Evolutionary conservation across 2,113 vertebrate species (phyloP), one percentile per base, ranked within the genome.

Genomic region (Malurus melanocephalus): DNA sequence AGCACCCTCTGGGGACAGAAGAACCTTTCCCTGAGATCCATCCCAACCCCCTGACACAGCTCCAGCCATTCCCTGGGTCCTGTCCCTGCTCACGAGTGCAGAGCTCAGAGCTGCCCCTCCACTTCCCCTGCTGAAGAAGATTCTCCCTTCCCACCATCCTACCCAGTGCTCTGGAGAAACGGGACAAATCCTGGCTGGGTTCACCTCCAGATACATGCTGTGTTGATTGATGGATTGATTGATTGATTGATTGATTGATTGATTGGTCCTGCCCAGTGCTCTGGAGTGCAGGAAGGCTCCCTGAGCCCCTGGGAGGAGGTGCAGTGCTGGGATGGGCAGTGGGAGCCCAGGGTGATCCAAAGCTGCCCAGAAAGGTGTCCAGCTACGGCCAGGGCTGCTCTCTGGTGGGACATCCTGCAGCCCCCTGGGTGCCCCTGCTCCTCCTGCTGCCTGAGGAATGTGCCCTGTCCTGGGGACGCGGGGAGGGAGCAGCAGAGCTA

Each of bases 31-130:
- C 56, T 21, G 2, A 46, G 0, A 1, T 30, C 23, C 38, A 11
- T 0, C 19, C n/a, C 5, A 1, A 45, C 0, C 28, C 30, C 45
- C 76, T 66, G 40, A 0, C 52, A 0, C 27, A 73, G 16, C 45
- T 45, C 18, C 67, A 59, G 67, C 27, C 3, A 0, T n/a, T 38
- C 67, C 43, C 85, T 59, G 18, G 17, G 3, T 5, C 0, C 57
- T 64, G 49, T 16, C 32, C 27, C 38, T 52, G 32, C 35, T 16
- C 59, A 7, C 38, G 12, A 0, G 6, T 22, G 33, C 66, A 65
- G 59, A 57, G 8, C 1, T 8, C 6, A 22, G 19, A 23, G 38
- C 67, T 80, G 68, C 10, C 27, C 19, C 52, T 30, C 7, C 24
- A 6, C 19, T 40, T 11, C 9, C 26, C n/a, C 11, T 46, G 6